Percentiles rank a stretch among this genome's conserved stretches.
phyloP scores from a whole-genome alignment of 2,888 invertebrate genomes.

The Ceratothoa steindachneri region DNA sequence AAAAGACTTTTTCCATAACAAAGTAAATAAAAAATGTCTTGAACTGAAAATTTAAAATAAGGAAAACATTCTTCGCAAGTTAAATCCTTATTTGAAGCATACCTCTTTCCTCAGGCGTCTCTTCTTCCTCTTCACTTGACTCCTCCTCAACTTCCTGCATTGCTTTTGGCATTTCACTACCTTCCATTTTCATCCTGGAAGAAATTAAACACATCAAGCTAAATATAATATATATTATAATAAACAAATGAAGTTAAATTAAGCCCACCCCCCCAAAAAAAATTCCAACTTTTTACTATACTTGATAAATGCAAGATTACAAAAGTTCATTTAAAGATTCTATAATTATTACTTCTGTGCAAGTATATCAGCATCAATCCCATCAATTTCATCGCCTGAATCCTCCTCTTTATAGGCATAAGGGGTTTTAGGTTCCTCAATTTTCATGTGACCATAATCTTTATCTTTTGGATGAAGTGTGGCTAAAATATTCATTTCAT shows the following conservation, averaged over 20 bases:
- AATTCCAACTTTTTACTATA: neutral
- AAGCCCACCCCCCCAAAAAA: neutral
- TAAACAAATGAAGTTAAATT: no score
- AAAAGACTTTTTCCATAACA: no score
- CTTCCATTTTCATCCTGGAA: conserved; percentile 50
- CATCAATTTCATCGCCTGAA: conserved; percentile 61
- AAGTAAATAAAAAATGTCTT: no score
- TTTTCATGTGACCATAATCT: conserved; percentile 99
- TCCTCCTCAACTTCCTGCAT: conserved; percentile 53
- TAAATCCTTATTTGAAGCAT: no score
- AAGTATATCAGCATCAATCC: conserved; percentile 64
- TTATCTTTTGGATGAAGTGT: conserved; percentile 96
- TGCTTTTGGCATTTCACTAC: conserved; percentile 49
- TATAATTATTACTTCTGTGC: conserved; percentile 74
- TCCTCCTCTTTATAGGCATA: conserved; percentile 59
- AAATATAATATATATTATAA: neutral
- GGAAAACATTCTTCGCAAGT: no score
- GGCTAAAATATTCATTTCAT: conserved; percentile 97
- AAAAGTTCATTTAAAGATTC: no score
- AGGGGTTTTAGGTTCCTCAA: conserved; percentile 96
- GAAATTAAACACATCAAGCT: conserved; percentile 2
- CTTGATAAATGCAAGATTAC: no score
- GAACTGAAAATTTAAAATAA: no score
- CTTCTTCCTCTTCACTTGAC: conserved; percentile 61
- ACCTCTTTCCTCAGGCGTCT: conserved; percentile 63